Evolutionary conservation across 2,113 vertebrate species (phyloP).

Genomic region (Grammomys dolichurus): DNA sequence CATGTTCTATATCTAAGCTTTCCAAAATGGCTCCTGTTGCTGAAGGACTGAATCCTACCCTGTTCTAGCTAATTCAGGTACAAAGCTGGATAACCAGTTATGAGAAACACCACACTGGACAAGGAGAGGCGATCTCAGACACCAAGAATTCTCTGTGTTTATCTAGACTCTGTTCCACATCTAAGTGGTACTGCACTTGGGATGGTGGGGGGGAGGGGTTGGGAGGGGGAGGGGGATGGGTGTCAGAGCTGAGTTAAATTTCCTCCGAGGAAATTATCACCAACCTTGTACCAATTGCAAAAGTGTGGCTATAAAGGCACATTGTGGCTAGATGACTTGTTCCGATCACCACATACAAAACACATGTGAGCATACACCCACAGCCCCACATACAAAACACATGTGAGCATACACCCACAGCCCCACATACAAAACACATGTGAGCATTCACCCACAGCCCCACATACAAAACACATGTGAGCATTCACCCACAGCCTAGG

Average conservation of each 20-base stretch:
- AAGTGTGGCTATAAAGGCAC: neutral
- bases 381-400: no score
- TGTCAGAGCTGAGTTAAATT: neutral
- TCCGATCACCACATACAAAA: neutral
- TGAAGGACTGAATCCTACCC: neutral
- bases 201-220: no score
- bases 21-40: neutral
- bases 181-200: neutral
- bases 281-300: neutral
- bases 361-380: neutral
- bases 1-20: neutral
- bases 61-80: neutral
- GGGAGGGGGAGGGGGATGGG: no score
- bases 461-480: no score
- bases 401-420: neutral
- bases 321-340: neutral
- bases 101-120: neutral
- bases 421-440: neutral
- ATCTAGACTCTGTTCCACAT: neutral
- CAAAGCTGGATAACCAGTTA: neutral
- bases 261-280: neutral
- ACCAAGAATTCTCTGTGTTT: neutral
- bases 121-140: neutral
- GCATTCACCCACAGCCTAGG: neutral
- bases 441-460: neutral